Conservation (phyloP, 2,797 vertebrate genomes). For the Clamator glandarius region DNA sequence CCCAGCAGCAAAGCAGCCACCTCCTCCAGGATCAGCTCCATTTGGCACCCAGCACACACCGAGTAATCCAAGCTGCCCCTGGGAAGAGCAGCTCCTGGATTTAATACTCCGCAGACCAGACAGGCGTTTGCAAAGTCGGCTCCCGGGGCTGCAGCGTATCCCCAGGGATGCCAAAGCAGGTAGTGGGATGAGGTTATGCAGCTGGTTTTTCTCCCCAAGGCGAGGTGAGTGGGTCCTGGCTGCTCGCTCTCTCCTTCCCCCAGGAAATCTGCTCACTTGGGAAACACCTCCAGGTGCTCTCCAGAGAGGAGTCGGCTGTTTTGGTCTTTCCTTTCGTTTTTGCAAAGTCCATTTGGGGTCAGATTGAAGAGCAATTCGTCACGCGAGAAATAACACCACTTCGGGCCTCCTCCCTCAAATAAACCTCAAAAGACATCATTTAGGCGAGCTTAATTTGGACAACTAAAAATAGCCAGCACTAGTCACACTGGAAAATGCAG, state of each 20-base stretch:
- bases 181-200: neutral
- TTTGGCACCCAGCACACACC: neutral
- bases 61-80: neutral
- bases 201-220: neutral
- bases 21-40: neutral
- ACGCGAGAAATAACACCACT: conserved; percentile 48
- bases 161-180: neutral
- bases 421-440: conserved; percentile 64
- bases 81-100: neutral
- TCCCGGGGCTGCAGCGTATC: neutral
- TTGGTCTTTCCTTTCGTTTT: neutral
- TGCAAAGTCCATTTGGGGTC: neutral
- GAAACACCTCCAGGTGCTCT: neutral
- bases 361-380: neutral
- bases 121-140: fast-evolving
- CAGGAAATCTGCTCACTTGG: neutral
- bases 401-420: conserved; percentile 50
- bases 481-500: conserved; percentile 42
- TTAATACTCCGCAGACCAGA: neutral
- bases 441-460: conserved; percentile 39
- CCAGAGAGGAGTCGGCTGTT: neutral
- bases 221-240: neutral
- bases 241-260: neutral
- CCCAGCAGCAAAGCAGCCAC: neutral
- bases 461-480: conserved; percentile 63